A percentile compares a stretch with the other conserved stretches of the same genome.
Conservation (phyloP, 2,888 invertebrate genomes). For the Eupithecia inturbata region DNA sequence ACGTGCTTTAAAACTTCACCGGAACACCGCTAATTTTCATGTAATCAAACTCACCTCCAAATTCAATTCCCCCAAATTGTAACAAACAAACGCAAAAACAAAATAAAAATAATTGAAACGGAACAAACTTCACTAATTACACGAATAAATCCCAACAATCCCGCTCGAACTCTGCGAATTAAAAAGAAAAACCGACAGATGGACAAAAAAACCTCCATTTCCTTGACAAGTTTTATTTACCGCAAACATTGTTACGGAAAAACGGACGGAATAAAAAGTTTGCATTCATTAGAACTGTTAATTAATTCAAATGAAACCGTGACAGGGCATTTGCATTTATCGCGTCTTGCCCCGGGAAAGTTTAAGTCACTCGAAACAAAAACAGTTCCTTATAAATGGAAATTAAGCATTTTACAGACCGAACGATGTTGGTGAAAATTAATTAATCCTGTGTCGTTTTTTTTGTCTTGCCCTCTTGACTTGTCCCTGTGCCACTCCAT, state of each 20-base stretch:
- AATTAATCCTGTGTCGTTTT: constrained; percentile 75
- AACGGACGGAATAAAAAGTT: constrained; percentile 76
- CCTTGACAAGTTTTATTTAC: constrained; percentile 84
- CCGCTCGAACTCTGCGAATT: constrained; percentile 71
- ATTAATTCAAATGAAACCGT: constrained; percentile 84
- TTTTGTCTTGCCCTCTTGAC: constrained; percentile 60
- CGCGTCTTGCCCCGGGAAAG: constrained; percentile 70
- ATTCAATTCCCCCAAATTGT: constrained; percentile 73
- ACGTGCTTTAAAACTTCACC: constrained; percentile 53
- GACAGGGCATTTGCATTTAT: constrained; percentile 80
- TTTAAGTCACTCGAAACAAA: constrained; percentile 66
- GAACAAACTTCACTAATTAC: constrained; percentile 83
- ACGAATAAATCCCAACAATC: constrained; percentile 82
- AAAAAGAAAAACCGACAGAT: constrained; percentile 76
- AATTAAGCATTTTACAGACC: constrained; percentile 80
- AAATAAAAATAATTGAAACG: constrained; percentile 76
- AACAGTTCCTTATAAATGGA: constrained; percentile 72
- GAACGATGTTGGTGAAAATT: constrained; percentile 71
- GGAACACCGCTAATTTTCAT: constrained; percentile 57
- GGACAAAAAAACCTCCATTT: constrained; percentile 75
- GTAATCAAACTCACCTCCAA: constrained; percentile 64
- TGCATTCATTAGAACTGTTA: constrained; percentile 81
- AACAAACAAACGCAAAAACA: constrained; percentile 66
- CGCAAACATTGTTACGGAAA: constrained; percentile 81
- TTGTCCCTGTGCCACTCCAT: constrained; percentile 56